Evolutionary conservation across 2,797 vertebrate genomes (phyloP).

Genomic region (Acipenser transmontanus): DNA sequence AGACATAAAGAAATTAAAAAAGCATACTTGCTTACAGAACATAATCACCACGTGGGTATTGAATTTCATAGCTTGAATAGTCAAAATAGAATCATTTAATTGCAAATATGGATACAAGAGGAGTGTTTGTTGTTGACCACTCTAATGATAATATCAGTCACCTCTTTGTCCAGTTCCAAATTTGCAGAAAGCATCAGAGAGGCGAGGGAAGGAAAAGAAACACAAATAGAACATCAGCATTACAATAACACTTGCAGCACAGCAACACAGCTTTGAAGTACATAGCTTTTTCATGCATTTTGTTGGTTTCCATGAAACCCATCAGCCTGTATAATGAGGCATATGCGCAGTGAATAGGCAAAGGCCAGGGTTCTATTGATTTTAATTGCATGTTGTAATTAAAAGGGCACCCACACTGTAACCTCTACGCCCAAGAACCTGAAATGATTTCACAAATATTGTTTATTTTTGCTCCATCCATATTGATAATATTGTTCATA

Average conservation of each 20-base stretch:
- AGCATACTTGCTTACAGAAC: too few relatives aligned
- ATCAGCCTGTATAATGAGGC: not conserved
- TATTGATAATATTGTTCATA: not conserved
- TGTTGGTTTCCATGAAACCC: not conserved
- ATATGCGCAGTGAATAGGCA: not conserved
- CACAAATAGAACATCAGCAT: constrained; percentile 5
- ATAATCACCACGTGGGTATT: too few relatives aligned
- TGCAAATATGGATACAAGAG: too few relatives aligned
- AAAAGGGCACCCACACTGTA: not conserved
- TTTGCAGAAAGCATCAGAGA: too few relatives aligned
- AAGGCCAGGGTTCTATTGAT: not conserved
- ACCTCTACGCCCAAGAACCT: not conserved
- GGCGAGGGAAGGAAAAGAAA: too few relatives aligned
- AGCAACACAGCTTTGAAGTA: constrained; percentile 10
- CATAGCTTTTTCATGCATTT: not conserved
- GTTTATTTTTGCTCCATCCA: not conserved
- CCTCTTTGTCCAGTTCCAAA: too few relatives aligned
- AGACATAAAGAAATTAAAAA: too few relatives aligned
- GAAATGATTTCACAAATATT: not conserved
- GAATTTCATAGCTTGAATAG: too few relatives aligned
- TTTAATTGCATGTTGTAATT: not conserved
- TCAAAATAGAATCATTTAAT: too few relatives aligned
- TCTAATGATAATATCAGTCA: too few relatives aligned
- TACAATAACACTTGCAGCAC: constrained; percentile 3
- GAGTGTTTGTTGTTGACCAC: too few relatives aligned